Evolutionary conservation across 2,888 invertebrate species (phyloP).

Genomic region (Eupithecia subumbrata): DNA sequence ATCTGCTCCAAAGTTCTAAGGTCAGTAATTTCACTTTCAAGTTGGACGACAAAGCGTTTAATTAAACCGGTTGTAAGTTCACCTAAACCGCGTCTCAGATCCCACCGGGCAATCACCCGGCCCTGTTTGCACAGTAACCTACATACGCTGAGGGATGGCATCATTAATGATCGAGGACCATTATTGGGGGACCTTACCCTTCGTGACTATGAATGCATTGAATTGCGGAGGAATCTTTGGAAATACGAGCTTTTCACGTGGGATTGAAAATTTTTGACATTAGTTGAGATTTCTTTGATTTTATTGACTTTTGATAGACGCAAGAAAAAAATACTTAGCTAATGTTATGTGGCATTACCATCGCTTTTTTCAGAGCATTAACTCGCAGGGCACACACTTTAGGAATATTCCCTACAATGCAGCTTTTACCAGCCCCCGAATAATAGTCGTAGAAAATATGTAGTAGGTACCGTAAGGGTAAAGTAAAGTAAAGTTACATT

Average conservation of each 20-base stretch:
- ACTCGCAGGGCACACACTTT: neutral
- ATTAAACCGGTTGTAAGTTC: slow-evolving; percentile 62
- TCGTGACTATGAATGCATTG: slow-evolving; percentile 80
- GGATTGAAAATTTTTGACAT: slow-evolving; percentile 38
- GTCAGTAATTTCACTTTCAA: slow-evolving; percentile 33
- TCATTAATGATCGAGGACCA: slow-evolving; percentile 80
- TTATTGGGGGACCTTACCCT: slow-evolving; percentile 74
- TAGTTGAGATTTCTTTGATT: neutral
- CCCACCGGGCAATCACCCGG: slow-evolving; percentile 68
- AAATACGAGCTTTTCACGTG: slow-evolving; percentile 54
- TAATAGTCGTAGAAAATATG: neutral
- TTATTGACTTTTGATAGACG: neutral
- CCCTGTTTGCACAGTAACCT: slow-evolving; percentile 83
- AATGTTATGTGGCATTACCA: neutral
- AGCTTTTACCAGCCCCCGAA: neutral
- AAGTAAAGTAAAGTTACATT: too few relatives aligned
- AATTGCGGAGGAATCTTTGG: slow-evolving; percentile 51
- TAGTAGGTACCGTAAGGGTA: too few relatives aligned
- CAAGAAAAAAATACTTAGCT: neutral
- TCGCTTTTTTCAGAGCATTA: neutral
- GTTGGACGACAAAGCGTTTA: slow-evolving; percentile 41
- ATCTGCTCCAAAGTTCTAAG: slow-evolving; percentile 11
- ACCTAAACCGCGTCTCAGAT: slow-evolving; percentile 54
- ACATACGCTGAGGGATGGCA: slow-evolving; percentile 79
- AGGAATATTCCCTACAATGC: neutral